phyloP scores from a whole-genome alignment of 2,888 invertebrate genomes.

The Bruchidius siliquastri region DNA sequence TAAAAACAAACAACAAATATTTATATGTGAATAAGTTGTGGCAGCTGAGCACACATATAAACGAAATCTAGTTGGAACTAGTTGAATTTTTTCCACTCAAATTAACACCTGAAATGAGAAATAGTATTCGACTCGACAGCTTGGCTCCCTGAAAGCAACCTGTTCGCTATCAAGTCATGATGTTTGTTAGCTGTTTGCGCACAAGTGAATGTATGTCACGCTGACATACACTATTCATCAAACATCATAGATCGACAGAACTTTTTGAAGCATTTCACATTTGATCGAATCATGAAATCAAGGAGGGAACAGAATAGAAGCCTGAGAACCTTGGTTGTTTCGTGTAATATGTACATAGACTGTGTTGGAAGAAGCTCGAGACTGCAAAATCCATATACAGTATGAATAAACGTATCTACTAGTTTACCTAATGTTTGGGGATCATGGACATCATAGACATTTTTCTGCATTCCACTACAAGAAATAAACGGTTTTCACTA shows the following conservation, averaged over 20 bases:
- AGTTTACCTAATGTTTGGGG: too few species aligned
- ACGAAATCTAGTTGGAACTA: neutral
- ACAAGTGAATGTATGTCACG: neutral
- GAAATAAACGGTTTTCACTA: too few species aligned
- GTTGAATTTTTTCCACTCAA: neutral
- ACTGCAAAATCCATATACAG: too few species aligned
- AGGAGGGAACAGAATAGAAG: too few species aligned
- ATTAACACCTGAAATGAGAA: neutral
- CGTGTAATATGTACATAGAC: too few species aligned
- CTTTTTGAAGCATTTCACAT: too few species aligned
- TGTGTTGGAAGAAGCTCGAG: too few species aligned
- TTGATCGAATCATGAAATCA: too few species aligned
- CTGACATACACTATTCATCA: neutral
- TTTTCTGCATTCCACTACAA: too few species aligned
- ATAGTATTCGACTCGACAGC: neutral
- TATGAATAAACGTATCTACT: too few species aligned
- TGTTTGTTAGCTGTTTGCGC: neutral
- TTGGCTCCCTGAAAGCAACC: neutral
- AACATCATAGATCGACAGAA: neutral
- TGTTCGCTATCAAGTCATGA: neutral
- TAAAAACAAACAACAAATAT: neutral
- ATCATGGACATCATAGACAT: too few species aligned
- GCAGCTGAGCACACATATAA: neutral
- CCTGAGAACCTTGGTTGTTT: too few species aligned
- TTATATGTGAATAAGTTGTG: neutral